Percentiles rank a stretch among this genome's conserved stretches.
Conservation (phyloP, 2,113 vertebrate genomes). For the Crotalus viridis region DNA sequence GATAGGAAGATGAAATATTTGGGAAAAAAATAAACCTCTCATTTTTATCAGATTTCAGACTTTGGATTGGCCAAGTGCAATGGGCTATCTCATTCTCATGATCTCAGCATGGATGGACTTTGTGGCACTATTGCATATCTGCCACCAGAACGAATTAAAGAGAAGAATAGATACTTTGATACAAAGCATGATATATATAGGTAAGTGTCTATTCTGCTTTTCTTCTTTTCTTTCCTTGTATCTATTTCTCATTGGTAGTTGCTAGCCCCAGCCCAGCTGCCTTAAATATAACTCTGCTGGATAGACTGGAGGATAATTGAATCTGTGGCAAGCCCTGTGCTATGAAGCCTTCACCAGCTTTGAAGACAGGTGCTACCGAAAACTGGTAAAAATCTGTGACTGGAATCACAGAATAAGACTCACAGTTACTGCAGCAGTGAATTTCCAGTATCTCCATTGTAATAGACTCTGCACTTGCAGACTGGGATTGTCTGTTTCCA, state of each 20-base stretch:
- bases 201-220: conserved; percentile 59
- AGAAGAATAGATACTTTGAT: conserved; percentile 91
- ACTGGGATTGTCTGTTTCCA: background rate
- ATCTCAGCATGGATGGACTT: conserved; percentile 94
- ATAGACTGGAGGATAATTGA: background rate
- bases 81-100: conserved; percentile 87
- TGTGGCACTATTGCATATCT: conserved; percentile 96
- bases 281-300: background rate
- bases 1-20: background rate
- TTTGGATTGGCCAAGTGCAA: conserved; percentile 97
- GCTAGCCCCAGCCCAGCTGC: background rate
- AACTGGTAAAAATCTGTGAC: background rate
- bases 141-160: conserved; percentile 92
- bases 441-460: background rate
- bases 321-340: background rate
- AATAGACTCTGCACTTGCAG: background rate
- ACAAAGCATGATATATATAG: conserved; percentile 97
- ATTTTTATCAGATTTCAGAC: conserved; percentile 85
- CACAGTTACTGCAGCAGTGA: background rate
- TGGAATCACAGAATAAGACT: background rate
- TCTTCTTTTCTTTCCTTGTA: background rate
- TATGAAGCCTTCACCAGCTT: background rate
- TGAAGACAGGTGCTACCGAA: background rate
- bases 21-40: background rate
- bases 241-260: background rate